A percentile compares a stretch with the other conserved stretches of the same genome.
phyloP scores from a whole-genome alignment of 2,797 vertebrate species.

The Amblyraja radiata region DNA sequence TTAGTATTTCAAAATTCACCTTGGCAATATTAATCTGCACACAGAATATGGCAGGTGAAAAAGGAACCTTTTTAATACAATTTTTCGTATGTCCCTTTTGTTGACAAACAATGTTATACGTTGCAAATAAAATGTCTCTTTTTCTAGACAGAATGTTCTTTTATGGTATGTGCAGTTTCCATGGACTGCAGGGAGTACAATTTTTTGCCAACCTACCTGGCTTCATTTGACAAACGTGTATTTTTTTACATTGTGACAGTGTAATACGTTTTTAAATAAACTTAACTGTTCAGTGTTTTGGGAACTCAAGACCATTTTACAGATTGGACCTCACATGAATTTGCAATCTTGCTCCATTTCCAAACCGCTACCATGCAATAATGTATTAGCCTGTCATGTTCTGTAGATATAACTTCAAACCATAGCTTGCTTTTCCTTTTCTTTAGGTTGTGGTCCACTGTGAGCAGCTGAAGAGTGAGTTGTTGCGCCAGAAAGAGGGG shows the following conservation, averaged over 20 bases:
- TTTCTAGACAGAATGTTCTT: not conserved
- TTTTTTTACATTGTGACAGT: not conserved
- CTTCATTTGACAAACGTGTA: not conserved
- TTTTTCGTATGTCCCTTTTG: not conserved
- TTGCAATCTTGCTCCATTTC: not conserved
- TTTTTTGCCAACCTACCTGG: not conserved
- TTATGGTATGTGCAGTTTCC: not conserved
- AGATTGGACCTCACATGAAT: slow-evolving; percentile 1
- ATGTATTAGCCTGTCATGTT: slow-evolving; percentile 14
- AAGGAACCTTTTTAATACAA: not conserved
- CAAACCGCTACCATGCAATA: not conserved
- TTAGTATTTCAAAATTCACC: not conserved
- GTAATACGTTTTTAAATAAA: not conserved
- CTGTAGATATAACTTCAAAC: slow-evolving; percentile 13
- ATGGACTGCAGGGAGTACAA: not conserved
- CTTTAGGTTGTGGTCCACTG: slow-evolving; percentile 72
- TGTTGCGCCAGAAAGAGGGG: slow-evolving; percentile 66
- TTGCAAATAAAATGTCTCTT: not conserved
- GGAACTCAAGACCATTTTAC: not conserved
- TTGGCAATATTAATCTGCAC: not conserved
- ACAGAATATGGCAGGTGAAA: not conserved
- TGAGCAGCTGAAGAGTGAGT: slow-evolving; percentile 73
- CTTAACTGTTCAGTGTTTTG: not conserved
- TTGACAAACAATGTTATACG: not conserved
- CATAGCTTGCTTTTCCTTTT: slow-evolving; percentile 39